phyloP scores from a whole-genome alignment of 2,888 invertebrate species.

The Sympetrum striolatum region DNA sequence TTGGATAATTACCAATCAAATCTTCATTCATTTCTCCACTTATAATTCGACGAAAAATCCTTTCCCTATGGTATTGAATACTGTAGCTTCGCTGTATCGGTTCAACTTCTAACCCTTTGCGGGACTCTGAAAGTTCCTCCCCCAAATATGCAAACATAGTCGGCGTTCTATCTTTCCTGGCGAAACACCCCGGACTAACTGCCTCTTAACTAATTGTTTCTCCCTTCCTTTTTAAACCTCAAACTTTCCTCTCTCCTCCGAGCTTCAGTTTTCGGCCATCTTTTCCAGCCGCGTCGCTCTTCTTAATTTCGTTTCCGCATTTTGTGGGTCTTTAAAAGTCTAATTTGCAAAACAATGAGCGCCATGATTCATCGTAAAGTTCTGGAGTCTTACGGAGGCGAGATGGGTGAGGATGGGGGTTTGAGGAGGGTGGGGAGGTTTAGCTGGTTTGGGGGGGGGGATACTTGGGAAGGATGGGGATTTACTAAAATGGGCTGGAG shows the following conservation, averaged over 20 bases:
- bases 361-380: conserved; percentile 26
- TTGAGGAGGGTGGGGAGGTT: background rate
- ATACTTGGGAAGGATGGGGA: background rate
- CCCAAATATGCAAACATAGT: background rate
- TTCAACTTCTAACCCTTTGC: background rate
- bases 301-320: conserved; percentile 4
- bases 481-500: background rate
- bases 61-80: background rate
- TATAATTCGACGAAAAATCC: too few species aligned
- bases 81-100: background rate
- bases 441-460: background rate
- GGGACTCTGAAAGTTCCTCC: background rate
- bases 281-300: background rate
- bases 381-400: background rate
- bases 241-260: background rate
- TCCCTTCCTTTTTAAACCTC: background rate
- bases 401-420: background rate
- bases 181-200: background rate
- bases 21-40: too few species aligned
- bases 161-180: background rate
- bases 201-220: background rate
- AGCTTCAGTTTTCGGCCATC: background rate
- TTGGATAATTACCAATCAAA: too few species aligned
- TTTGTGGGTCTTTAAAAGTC: background rate
- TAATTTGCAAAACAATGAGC: conserved; percentile 43